phyloP scores from a whole-genome alignment of 1,140 invertebrate genomes.

The Probaryconus sp. region DNA sequence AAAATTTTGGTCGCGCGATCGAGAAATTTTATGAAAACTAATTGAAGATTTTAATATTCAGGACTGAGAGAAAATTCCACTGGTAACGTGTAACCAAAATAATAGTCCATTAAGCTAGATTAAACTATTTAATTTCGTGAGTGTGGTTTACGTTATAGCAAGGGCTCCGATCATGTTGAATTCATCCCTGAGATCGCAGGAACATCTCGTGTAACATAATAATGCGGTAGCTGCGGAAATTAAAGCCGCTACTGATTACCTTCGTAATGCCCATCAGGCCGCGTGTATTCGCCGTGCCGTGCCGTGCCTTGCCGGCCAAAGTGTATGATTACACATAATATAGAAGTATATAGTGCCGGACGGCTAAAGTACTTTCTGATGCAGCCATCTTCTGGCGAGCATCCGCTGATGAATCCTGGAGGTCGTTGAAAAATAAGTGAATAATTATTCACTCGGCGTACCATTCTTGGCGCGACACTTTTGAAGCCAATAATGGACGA shows the following conservation, averaged over 20 bases:
- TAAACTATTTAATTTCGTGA: too few species aligned
- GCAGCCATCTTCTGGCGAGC: constrained; percentile 44
- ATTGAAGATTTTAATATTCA: too few species aligned
- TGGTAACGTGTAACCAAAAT: too few species aligned
- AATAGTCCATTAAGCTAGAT: too few species aligned
- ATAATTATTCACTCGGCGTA: constrained; percentile 59
- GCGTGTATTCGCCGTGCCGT: constrained; percentile 47
- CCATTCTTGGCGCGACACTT: constrained; percentile 51
- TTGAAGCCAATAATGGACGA: constrained; percentile 48
- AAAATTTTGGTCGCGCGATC: too few species aligned
- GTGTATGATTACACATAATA: constrained; percentile 60
- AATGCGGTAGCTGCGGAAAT: constrained; percentile 62
- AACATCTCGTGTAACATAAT: constrained; percentile 61
- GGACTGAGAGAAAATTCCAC: too few species aligned
- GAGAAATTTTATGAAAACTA: too few species aligned
- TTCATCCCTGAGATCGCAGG: too few species aligned
- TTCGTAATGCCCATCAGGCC: constrained; percentile 61
- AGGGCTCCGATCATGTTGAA: too few species aligned
- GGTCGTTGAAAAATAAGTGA: constrained; percentile 58
- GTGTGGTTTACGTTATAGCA: too few species aligned
- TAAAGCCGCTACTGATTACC: constrained; percentile 63
- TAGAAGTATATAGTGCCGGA: constrained; percentile 51
- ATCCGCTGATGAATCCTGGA: constrained; percentile 57
- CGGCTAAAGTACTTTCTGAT: constrained; percentile 57
- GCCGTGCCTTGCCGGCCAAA: too few species aligned